Evolutionary conservation across 2,888 invertebrate genomes (phyloP).

Genomic region (Coelopa pilipes): DNA sequence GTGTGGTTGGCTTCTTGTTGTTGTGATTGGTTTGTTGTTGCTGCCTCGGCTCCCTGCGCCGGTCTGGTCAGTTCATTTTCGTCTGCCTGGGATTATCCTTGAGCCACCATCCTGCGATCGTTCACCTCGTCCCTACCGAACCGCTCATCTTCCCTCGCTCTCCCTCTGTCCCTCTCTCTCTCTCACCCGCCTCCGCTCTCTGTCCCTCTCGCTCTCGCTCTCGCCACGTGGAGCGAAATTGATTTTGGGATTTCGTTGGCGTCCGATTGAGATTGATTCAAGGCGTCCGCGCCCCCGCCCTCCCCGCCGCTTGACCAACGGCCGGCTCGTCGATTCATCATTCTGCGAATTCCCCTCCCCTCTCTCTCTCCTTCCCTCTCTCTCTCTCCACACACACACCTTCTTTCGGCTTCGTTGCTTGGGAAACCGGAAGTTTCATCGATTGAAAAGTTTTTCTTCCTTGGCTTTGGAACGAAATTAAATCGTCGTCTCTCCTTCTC

Average conservation of each 20-base stretch:
- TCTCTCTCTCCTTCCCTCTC: too few relatives aligned
- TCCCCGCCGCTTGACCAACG: neutral
- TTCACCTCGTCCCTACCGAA: neutral
- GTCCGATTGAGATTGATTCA: conserved; percentile 32
- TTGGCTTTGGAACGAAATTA: neutral
- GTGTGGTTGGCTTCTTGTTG: too few relatives aligned
- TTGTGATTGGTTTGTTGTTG: too few relatives aligned
- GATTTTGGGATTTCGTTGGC: conserved; percentile 31
- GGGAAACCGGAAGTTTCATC: neutral
- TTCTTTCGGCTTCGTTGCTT: neutral
- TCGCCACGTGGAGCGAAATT: conserved; percentile 15
- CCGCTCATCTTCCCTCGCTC: neutral
- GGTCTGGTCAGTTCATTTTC: too few relatives aligned
- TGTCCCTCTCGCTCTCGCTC: neutral
- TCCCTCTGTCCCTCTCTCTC: neutral
- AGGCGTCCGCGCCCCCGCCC: neutral
- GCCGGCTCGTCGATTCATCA: conserved; percentile 15
- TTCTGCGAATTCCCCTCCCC: neutral
- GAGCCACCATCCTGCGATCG: neutral
- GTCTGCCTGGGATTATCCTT: too few relatives aligned
- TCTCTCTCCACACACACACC: neutral
- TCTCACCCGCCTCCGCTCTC: neutral
- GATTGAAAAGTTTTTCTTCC: conserved; percentile 7
- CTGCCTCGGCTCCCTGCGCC: too few relatives aligned
- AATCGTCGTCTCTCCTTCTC: neutral